Conservation (phyloP, 2,113 vertebrate genomes). For the Geococcyx californianus region DNA sequence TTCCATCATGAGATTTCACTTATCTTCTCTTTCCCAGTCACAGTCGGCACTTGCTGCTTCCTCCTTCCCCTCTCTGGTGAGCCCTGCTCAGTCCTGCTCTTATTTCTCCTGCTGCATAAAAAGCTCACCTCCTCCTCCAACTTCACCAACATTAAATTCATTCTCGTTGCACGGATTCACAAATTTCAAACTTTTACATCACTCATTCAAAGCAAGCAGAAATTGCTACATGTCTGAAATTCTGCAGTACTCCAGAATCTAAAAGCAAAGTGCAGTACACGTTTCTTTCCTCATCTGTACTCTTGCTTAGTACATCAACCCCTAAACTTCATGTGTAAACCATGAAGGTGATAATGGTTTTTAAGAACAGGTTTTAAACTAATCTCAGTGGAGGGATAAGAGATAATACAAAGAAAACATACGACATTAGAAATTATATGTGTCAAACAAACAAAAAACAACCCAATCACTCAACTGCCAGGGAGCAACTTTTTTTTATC, state of each 20-base stretch:
- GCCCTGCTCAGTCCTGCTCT: not conserved
- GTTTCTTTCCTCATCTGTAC: not conserved
- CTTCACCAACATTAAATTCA: not conserved
- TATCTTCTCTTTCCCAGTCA: not conserved
- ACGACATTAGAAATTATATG: not conserved
- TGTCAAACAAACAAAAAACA: not conserved
- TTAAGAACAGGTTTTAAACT: not conserved
- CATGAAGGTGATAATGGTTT: not conserved
- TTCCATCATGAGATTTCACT: not conserved
- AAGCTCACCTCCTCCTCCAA: not conserved
- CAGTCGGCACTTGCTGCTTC: not conserved
- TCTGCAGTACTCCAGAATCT: not conserved
- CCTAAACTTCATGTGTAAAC: not conserved
- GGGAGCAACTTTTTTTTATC: not conserved
- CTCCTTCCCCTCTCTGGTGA: not conserved
- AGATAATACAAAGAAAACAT: not conserved
- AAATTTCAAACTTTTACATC: not conserved
- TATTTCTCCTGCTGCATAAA: not conserved
- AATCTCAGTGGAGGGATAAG: not conserved
- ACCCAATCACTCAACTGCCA: not conserved
- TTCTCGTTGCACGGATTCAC: not conserved
- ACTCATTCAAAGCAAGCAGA: not conserved
- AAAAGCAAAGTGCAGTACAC: not conserved
- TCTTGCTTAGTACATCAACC: accelerated
- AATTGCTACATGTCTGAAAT: not conserved